phyloP scores from a whole-genome alignment of 2,888 invertebrate species.

The Adela reaumurella region DNA sequence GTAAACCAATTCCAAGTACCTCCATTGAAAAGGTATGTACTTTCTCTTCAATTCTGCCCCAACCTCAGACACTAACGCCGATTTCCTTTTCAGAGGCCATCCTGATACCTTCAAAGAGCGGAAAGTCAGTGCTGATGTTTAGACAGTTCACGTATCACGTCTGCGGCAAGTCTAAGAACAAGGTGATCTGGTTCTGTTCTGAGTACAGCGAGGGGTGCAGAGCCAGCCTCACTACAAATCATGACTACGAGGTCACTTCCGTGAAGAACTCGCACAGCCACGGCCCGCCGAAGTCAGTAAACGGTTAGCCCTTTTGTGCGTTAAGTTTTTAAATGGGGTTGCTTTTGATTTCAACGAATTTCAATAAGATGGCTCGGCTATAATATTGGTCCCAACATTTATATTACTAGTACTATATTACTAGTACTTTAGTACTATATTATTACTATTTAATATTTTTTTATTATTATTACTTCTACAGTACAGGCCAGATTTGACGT shows the following conservation, averaged over 20 bases:
- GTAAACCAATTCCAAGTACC: no score
- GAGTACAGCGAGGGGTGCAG: neutral
- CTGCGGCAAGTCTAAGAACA: neutral
- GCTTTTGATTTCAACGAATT: no score
- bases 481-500: no score
- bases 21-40: no score
- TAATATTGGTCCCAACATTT: no score
- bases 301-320: no score
- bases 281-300: neutral
- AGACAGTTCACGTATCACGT: neutral
- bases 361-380: no score
- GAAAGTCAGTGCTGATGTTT: neutral
- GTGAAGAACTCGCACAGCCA: neutral
- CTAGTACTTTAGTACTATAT: neutral
- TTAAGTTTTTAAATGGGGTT: no score
- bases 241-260: neutral
- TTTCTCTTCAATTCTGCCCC: no score
- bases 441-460: neutral
- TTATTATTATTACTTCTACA: no score
- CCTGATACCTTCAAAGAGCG: neutral
- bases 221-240: neutral
- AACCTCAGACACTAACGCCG: no score
- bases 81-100: neutral
- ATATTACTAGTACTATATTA: neutral
- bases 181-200: neutral